A percentile compares a stretch with the other conserved stretches of the same genome.
These are phyloP conservation scores for Microcebus lehilahytsara DNA, from an alignment of 2,113 vertebrate species.

Conservation along the genomic window DNA sequence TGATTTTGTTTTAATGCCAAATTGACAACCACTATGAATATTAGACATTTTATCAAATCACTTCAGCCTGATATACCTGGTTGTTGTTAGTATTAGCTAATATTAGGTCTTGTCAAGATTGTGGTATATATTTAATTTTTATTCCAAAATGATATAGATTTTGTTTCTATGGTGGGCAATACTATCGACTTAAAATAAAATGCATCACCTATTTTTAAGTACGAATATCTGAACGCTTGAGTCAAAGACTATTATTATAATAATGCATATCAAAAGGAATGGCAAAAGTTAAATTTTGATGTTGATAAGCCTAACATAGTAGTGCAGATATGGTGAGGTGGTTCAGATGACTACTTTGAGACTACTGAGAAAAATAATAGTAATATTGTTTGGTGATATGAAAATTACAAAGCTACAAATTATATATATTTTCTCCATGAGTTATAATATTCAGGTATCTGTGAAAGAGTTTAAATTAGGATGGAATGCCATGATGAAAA, in stretches of 20 bases:
- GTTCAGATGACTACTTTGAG: neutral
- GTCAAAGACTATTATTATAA: neutral
- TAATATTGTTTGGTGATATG: neutral
- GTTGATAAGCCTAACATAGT: slow-evolving; percentile 9
- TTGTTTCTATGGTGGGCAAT: neutral
- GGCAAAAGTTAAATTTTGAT: neutral
- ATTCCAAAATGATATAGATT: neutral
- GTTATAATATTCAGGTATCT: neutral
- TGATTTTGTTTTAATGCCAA: neutral
- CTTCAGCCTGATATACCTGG: neutral
- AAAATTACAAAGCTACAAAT: neutral
- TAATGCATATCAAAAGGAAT: neutral
- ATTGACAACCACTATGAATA: neutral
- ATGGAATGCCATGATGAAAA: neutral
- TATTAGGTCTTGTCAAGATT: neutral
- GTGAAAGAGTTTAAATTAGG: slow-evolving; percentile 9
- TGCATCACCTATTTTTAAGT: neutral
- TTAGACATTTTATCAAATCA: neutral
- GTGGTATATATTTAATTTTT: neutral
- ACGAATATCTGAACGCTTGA: neutral
- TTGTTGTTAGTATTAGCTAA: neutral
- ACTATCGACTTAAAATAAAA: neutral
- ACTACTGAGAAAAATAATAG: neutral
- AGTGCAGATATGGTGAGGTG: neutral
- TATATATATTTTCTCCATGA: neutral